Conservation (phyloP, 2,797 vertebrate genomes). For the Syndactyla subalaris region DNA sequence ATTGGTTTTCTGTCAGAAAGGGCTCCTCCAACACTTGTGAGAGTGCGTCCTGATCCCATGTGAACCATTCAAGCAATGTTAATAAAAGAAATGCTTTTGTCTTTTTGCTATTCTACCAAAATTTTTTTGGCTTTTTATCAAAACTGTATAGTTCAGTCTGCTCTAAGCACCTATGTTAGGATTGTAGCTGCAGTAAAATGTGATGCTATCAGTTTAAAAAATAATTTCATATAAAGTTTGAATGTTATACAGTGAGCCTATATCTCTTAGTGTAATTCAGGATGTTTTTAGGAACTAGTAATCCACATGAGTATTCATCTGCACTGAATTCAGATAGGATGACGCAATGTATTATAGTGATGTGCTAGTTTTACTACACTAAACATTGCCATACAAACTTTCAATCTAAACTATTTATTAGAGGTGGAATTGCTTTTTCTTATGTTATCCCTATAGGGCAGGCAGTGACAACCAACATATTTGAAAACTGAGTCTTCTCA, state of each 20-base stretch:
- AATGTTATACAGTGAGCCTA: not conserved
- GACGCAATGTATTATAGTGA: not conserved
- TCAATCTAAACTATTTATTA: not conserved
- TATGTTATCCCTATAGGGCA: not conserved
- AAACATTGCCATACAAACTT: not conserved
- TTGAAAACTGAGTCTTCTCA: not conserved
- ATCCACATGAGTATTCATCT: not conserved
- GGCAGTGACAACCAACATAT: fast-evolving
- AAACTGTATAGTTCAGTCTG: not conserved
- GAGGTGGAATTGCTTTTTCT: not conserved
- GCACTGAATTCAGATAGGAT: not conserved
- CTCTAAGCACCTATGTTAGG: not conserved
- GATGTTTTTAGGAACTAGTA: not conserved
- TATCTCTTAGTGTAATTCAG: not conserved
- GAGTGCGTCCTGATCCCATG: not conserved
- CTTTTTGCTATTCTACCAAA: not conserved
- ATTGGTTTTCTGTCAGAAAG: not conserved
- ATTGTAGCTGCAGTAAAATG: not conserved
- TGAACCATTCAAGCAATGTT: not conserved
- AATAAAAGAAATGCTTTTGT: not conserved
- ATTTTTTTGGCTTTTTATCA: not conserved
- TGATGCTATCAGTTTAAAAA: not conserved
- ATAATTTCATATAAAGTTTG: not conserved
- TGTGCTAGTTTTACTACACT: not conserved
- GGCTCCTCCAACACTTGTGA: not conserved